Conservation (phyloP, 1,140 invertebrate species). For the Heliconius hermathena region DNA sequence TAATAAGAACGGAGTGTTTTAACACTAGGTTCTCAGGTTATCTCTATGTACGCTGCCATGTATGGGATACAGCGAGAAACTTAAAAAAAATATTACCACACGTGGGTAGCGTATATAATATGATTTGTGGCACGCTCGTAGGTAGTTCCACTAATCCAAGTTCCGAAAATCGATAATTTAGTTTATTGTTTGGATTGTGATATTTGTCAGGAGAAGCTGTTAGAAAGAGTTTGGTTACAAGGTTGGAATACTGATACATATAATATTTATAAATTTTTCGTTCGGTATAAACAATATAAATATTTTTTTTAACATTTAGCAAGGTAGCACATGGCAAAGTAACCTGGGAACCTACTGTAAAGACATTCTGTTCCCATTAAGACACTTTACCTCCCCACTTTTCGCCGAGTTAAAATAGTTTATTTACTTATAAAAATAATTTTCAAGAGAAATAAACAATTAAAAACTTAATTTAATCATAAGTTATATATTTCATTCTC, state of each 20-base stretch:
- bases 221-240: neutral
- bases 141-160: neutral
- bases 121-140: neutral
- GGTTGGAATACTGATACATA: neutral
- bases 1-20: neutral
- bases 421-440: no score
- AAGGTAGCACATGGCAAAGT: no score
- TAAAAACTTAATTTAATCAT: no score
- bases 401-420: no score
- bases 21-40: neutral
- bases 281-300: no score
- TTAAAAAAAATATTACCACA: neutral
- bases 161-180: constrained; percentile 9
- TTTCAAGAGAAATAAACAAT: no score
- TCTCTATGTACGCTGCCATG: neutral
- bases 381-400: no score
- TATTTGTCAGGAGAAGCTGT: constrained; percentile 20
- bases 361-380: no score
- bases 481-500: no score
- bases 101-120: neutral
- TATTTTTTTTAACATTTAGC: no score
- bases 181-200: constrained; percentile 22
- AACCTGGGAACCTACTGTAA: no score
- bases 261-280: neutral
- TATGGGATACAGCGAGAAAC: no score